Evolutionary conservation across 2,888 invertebrate genomes (phyloP).

Genomic region (Scaptomyza flava): DNA sequence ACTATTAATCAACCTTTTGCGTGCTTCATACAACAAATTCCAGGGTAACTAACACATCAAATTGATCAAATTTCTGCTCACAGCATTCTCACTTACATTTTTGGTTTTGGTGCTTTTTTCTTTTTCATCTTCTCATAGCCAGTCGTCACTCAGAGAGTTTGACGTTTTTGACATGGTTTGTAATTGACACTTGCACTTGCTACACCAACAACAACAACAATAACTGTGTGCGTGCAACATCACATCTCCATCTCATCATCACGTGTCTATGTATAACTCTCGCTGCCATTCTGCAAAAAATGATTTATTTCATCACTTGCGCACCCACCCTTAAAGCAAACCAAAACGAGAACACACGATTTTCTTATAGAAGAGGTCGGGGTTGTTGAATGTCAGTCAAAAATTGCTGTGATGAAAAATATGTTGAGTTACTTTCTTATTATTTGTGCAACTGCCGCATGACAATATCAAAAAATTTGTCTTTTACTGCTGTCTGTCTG

Average conservation of each 20-base stretch:
- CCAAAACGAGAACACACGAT: slow-evolving; percentile 12
- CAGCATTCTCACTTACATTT: slow-evolving; percentile 7
- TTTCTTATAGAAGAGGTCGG: neutral
- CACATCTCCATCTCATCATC: slow-evolving; percentile 64
- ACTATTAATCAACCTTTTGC: too few species aligned
- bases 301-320: slow-evolving; percentile 83
- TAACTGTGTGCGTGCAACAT: slow-evolving; percentile 22
- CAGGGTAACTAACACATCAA: slow-evolving; percentile 34
- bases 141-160: slow-evolving; percentile 75
- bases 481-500: slow-evolving; percentile 21
- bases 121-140: slow-evolving; percentile 37
- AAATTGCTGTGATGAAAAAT: slow-evolving; percentile 36
- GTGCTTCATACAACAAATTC: neutral
- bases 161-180: slow-evolving; percentile 82
- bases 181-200: slow-evolving; percentile 82
- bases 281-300: slow-evolving; percentile 58
- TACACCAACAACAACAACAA: slow-evolving; percentile 37
- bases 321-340: slow-evolving; percentile 21
- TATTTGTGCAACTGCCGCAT: slow-evolving; percentile 30
- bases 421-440: slow-evolving; percentile 32
- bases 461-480: slow-evolving; percentile 41
- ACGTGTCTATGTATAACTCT: slow-evolving; percentile 52
- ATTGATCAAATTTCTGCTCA: neutral
- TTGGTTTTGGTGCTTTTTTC: slow-evolving; percentile 1
- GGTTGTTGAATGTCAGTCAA: slow-evolving; percentile 41